Base-by-base conservation (phyloP, 1,140 invertebrate species). In the Meloidogyne hapla region DNA sequence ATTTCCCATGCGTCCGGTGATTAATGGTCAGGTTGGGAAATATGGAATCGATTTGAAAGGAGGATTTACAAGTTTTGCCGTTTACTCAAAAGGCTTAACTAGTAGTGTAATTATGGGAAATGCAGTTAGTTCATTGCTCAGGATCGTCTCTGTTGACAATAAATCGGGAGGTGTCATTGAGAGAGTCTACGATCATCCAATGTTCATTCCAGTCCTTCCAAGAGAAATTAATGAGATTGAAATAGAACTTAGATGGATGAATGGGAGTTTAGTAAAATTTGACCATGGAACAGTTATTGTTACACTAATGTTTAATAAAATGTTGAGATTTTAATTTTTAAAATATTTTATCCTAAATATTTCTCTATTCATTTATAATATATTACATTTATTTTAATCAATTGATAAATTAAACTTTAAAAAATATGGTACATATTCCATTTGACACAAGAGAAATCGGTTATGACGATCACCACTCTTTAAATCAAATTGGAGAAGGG, bases 231-330 rank as follows among this genome's bases (percentile, higher is more conserved):
- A 75, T 45, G 74, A 73, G 23, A 70, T 76, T 62, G 38, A 75
- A 25, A 26, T 76, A 4, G 74, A 76, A 13, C 12, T 76, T 1
- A 13, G 69, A 26, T 72, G 33, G 63, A 74, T 75, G 63, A 28
- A 76, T 40, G 69, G 69, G n/a, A 15, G 25, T 28, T 38, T 48
- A 1, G 40, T 76, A 8, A 64, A 64, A 21, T 76, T 76, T 48
- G 74, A 76, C 21, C 33, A 45, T 21, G 74, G 74, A 1, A 45
- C 40, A 40, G 69, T 63, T 61, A 45, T 45, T 10, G 40, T 76
- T 8, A 76, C 74, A 10, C 23, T 76, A 48, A 25, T 73, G n/a
- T 76, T 76, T 76, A 76, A 76, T 28, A 76, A 76, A 26, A 74
- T 66, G 8, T 33, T 72, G 6, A 68, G 48, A 21, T 69, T 69